phyloP scores from a whole-genome alignment of 2,113 vertebrate genomes.

The Mormyrus lacerda region DNA sequence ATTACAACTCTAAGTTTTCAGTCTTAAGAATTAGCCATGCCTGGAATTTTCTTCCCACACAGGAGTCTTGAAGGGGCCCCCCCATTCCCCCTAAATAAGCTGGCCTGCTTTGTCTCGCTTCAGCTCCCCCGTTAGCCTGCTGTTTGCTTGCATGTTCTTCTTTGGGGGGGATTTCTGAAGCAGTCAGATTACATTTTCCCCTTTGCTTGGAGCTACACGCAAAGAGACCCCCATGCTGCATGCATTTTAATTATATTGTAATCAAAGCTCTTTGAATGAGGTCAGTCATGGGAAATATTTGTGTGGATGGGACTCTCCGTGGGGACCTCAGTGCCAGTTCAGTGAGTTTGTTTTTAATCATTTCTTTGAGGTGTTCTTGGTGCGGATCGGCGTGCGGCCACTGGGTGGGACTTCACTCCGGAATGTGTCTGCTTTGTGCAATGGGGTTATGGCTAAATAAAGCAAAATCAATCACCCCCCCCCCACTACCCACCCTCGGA shows the following conservation, averaged over 20 bases:
- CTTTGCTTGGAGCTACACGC: neutral
- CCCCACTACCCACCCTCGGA: neutral
- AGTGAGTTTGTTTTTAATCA: constrained; percentile 9
- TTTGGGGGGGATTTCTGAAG: neutral
- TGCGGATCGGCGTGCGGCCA: neutral
- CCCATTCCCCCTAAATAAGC: neutral
- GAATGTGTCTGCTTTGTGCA: neutral
- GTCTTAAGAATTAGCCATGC: neutral
- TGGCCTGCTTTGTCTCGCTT: neutral
- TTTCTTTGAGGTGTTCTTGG: constrained; percentile 20
- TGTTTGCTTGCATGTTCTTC: neutral
- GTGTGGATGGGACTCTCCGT: neutral
- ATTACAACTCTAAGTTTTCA: neutral
- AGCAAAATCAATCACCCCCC: neutral
- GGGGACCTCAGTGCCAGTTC: neutral
- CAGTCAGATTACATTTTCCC: constrained; percentile 17
- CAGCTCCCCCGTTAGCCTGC: neutral
- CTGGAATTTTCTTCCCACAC: neutral
- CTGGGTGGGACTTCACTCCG: neutral
- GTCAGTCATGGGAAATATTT: neutral
- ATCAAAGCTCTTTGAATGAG: neutral
- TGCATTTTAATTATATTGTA: constrained; percentile 12
- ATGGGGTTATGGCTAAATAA: neutral
- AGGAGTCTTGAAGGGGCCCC: neutral
- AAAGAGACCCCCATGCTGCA: neutral